Evolutionary conservation across 2,888 invertebrate genomes (phyloP), one percentile per base, ranked within the genome.

Genomic region (Dynastes maya): DNA sequence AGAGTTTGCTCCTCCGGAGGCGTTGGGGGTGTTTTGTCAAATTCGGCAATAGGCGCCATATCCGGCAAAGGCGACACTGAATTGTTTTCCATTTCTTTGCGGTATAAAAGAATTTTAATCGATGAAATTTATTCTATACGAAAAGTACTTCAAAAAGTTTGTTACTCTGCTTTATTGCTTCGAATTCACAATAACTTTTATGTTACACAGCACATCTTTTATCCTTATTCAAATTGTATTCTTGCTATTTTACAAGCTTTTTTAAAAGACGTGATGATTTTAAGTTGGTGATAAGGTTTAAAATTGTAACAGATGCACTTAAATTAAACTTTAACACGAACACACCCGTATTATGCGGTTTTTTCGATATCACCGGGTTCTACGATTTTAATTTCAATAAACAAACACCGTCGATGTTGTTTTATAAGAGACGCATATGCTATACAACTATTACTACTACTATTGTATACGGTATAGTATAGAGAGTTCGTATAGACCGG

Each of bases 1-100:
- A 92, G 90, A 84, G 76, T 86, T 77, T 78, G 86, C 77, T 89
- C 89, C 81, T 90, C 89, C 49, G 92, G 92, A 53, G 93, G 93
- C 82, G 92, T 92, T 6, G 93, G 93, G 49, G 93, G 93, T 8
- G 93, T 92, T 89, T 93, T 93, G 86, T 93, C 93, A 85, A 93
- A 93, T 89, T 93, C 93, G 70, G 93, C 93, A 82, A 93, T 93
- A 45, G 93, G 93, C 77, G 93, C 93, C 87, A 78, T 78, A 84
- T 92, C 92, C 82, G 92, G 92, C 92, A 93, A 92, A 81, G 93
- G 93, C 22, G 93, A 92, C 86, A 93, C 93, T 85, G 92, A 92
- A 89, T 92, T 93, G 89, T 91, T 92, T 88, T 93, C 93, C 93
- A 93, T 63, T 93, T 45, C 51, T 71, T 63, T 55, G 37, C 6